Conservation (phyloP, 2,888 invertebrate species). For the Phortica magna region DNA sequence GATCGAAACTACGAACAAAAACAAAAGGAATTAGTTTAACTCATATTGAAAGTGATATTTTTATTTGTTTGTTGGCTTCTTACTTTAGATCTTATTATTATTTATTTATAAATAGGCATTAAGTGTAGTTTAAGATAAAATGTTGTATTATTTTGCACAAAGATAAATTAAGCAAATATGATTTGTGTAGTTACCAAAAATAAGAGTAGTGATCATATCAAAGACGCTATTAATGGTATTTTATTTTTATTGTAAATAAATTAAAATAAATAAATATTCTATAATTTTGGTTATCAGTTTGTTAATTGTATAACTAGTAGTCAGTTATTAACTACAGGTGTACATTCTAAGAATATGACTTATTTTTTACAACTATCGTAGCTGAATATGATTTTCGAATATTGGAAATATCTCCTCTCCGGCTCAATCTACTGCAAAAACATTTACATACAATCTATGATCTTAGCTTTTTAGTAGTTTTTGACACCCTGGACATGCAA, state of each 20-base stretch:
- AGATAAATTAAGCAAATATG: neutral
- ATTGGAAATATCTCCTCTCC: no score
- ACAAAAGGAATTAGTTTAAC: slow-evolving; percentile 44
- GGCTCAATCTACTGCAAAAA: no score
- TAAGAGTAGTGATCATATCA: slow-evolving; percentile 14
- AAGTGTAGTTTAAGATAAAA: slow-evolving; percentile 1
- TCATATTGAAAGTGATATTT: slow-evolving; percentile 20
- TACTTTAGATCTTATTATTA: slow-evolving; percentile 13
- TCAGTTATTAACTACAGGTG: no score
- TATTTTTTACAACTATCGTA: no score
- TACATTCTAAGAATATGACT: no score
- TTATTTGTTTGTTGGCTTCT: slow-evolving; percentile 15
- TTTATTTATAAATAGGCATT: slow-evolving; percentile 3
- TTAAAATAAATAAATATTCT: neutral
- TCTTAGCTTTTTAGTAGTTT: no score
- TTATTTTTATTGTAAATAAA: slow-evolving; percentile 12
- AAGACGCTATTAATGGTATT: slow-evolving; percentile 24
- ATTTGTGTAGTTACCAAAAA: slow-evolving; percentile 3
- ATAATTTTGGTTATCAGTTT: neutral
- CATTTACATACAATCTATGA: no score
- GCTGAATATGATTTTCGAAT: no score
- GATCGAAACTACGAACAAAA: slow-evolving; percentile 74
- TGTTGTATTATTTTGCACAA: slow-evolving; percentile 23
- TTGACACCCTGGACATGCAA: no score
- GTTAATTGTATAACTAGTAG: no score